Base-by-base conservation (phyloP, 30 jellyfish, hydroid and myxozoan species). In the Aurelia sp. region DNA sequence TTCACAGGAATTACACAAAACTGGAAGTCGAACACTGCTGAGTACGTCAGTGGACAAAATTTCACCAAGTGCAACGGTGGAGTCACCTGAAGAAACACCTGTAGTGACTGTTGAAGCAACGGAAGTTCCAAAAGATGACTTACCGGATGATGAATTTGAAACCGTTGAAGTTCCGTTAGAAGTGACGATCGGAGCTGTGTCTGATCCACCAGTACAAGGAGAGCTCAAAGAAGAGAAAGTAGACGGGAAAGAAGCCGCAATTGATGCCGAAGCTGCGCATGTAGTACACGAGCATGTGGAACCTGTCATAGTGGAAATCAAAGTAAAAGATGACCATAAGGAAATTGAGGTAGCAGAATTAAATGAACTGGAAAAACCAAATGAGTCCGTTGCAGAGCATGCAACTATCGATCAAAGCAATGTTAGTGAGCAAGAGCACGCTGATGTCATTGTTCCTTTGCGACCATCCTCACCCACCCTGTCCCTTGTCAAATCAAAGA, bases 401-500 rank as follows among this genome's bases (percentile, higher is more conserved):
- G n/a, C 24, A 17, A 33, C 40, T 13, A 75, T 21, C 38, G 63
- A 47, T 24, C 62, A 80, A 20, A 52, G 35, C 66, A 76, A 48
- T 47, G 24, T 18, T 16, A 53, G 75, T 16, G 83, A 67, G 66
- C 78, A 18, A 27, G 97, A 81, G 62, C 60, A 13, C 17, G 91
- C 83, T 67, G 91, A 80, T 80, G 85, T 63, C 35, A 70, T 88
- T 4, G 51, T 58, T 51, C 91, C 88, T 8, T 21, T 71, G 76
- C 78, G 79, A 19, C 76, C 95, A 31, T 52, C 84, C 35, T 84
- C 93, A 20, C 84, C 91, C 31, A 35, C 86, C 15, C 12, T 70
- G 72, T 59, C 80, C 7, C 76, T 59, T 13, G 66, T 16, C 48
- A 51, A 51, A 30, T 50, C 85, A 24, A 74, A 48, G 15, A 38